These are phyloP conservation scores for Arion vulgaris DNA, from an alignment of 1,140 invertebrate genomes.

Conservation along the genomic window DNA sequence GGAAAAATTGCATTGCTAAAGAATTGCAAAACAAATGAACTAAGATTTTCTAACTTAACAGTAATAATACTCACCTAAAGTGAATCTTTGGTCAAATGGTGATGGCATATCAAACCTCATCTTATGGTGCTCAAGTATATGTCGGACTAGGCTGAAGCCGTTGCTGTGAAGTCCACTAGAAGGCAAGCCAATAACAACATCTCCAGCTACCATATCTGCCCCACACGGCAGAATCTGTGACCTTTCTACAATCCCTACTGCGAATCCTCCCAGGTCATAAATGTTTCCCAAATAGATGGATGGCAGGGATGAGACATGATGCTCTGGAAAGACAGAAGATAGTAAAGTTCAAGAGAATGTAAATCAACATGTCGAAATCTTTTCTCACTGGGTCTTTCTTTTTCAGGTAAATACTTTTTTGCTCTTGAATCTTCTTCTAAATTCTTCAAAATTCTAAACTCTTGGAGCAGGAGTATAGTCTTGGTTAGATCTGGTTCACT, in stretches of 20 bases:
- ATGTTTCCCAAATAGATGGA: constrained; percentile 88
- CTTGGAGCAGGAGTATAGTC: no score
- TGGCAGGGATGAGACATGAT: constrained; percentile 97
- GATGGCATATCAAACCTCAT: constrained; percentile 80
- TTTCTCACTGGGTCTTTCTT: no score
- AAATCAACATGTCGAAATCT: background rate
- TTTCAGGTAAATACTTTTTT: no score
- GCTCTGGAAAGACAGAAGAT: constrained; percentile 77
- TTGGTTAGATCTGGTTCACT: no score
- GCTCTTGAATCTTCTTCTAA: no score
- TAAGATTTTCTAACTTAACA: background rate
- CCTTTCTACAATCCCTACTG: constrained; percentile 91
- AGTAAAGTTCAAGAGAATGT: background rate
- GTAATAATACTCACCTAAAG: constrained; percentile 70
- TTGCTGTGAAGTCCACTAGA: constrained; percentile 94
- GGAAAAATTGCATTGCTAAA: no score
- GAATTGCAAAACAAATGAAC: no score
- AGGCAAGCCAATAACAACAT: constrained; percentile 88
- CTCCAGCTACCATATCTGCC: constrained; percentile 81
- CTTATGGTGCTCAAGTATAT: constrained; percentile 82
- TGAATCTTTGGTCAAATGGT: constrained; percentile 81
- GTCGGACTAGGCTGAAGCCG: constrained; percentile 94
- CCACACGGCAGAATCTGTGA: constrained; percentile 82
- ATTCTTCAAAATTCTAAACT: no score
- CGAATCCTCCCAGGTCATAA: constrained; percentile 96